Percentiles rank a stretch among this genome's conserved stretches.
phyloP scores from a whole-genome alignment of 2,888 invertebrate species.

The Tillus elongatus region DNA sequence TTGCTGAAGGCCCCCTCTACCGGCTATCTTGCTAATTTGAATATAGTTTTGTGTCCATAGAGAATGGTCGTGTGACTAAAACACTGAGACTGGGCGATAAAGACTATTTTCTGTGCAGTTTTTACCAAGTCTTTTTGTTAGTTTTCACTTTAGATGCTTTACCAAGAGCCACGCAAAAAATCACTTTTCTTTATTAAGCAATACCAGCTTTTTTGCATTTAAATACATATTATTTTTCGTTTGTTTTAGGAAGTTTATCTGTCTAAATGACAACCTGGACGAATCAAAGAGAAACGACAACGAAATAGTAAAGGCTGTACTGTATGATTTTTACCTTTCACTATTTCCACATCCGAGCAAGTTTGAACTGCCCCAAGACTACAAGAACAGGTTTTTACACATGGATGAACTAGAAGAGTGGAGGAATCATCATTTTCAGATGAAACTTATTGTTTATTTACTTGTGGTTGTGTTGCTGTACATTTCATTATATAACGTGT shows the following conservation, averaged over 20 bases:
- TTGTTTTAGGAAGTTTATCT: conserved; percentile 64
- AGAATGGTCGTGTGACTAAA: too few species aligned
- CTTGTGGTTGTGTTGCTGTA: conserved; percentile 23
- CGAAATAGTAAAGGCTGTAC: conserved; percentile 56
- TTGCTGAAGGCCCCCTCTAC: too few species aligned
- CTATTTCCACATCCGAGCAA: conserved; percentile 60
- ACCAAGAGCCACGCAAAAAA: too few species aligned
- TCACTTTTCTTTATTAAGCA: too few species aligned
- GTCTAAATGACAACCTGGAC: conserved; percentile 71
- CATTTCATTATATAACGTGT: conserved; percentile 27
- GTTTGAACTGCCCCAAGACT: conserved; percentile 62
- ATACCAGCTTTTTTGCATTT: too few species aligned
- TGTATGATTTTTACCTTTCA: conserved; percentile 67
- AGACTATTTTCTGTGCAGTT: too few species aligned
- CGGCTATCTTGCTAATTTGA: too few species aligned
- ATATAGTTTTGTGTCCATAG: too few species aligned
- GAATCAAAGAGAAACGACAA: conserved; percentile 52
- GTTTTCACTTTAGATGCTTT: too few species aligned
- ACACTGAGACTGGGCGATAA: too few species aligned
- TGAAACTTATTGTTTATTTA: conserved; percentile 29
- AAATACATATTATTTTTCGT: too few species aligned
- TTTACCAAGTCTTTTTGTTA: too few species aligned
- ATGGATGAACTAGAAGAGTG: conserved; percentile 49
- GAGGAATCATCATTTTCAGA: conserved; percentile 41
- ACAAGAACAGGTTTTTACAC: conserved; percentile 59